Conservation (phyloP, 2,113 vertebrate genomes). For the Sturnira hondurensis region DNA sequence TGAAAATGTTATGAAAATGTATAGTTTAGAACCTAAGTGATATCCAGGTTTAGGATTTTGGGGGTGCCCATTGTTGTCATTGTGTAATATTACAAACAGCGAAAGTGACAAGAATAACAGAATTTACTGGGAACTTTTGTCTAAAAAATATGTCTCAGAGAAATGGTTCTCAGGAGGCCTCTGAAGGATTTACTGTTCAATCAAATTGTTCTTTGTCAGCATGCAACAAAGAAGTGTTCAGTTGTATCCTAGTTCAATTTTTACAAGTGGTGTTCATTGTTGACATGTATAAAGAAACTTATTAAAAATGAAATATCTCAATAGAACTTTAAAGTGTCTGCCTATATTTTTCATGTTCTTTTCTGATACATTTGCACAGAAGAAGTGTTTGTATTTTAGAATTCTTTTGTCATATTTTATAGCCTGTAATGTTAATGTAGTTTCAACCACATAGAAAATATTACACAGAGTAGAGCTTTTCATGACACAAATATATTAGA, state of each 20-base stretch:
- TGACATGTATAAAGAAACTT: conserved; percentile 63
- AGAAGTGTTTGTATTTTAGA: conserved; percentile 58
- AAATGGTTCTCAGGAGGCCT: conserved; percentile 39
- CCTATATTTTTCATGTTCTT: conserved; percentile 66
- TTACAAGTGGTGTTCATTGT: conserved; percentile 48
- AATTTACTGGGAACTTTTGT: conserved; percentile 47
- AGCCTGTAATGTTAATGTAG: conserved; percentile 62
- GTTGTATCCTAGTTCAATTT: conserved; percentile 56
- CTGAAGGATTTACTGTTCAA: conserved; percentile 71
- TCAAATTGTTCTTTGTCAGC: conserved; percentile 64
- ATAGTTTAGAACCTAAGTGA: neutral
- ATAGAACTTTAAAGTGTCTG: conserved; percentile 63
- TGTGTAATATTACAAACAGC: neutral
- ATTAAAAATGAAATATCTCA: conserved; percentile 73
- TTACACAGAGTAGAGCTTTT: conserved; percentile 59
- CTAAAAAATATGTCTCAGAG: conserved; percentile 54
- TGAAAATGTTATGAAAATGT: neutral
- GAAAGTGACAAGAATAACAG: conserved; percentile 19
- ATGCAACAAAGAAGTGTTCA: conserved; percentile 44
- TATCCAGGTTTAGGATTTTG: conserved; percentile 13
- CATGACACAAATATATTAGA: conserved; percentile 62
- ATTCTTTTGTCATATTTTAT: conserved; percentile 65
- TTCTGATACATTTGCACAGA: conserved; percentile 56
- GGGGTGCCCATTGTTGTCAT: neutral
- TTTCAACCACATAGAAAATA: conserved; percentile 67